Evolutionary conservation across 1,140 invertebrate species (phyloP).

Genomic region (Sycophaga agraensis): DNA sequence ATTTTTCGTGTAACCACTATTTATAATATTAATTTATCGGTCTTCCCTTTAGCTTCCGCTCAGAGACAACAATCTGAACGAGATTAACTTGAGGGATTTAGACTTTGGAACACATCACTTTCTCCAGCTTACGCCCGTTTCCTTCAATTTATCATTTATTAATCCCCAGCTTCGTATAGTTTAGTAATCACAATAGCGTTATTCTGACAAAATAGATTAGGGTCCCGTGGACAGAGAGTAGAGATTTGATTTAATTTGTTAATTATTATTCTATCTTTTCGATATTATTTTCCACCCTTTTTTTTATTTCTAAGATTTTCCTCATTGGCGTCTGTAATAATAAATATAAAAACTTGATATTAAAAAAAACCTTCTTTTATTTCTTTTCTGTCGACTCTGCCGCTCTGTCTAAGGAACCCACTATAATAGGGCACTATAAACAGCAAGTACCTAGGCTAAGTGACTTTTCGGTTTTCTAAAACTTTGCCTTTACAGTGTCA

Average conservation of each 20-base stretch:
- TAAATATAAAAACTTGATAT: no score
- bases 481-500: conserved; percentile 39
- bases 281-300: neutral
- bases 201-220: conserved; percentile 60
- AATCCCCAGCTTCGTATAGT: conserved; percentile 50
- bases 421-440: conserved; percentile 60
- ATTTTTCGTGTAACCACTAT: conserved; percentile 29
- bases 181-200: conserved; percentile 59
- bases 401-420: conserved; percentile 54
- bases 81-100: neutral
- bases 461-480: conserved; percentile 54
- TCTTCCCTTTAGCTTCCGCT: conserved; percentile 1
- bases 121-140: conserved; percentile 12
- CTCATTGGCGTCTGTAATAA: no score
- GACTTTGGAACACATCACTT: neutral
- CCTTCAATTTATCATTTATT: conserved; percentile 37
- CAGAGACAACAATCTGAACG: neutral
- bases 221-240: conserved; percentile 52
- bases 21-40: no score
- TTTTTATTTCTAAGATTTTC: conserved; percentile 8
- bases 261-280: neutral
- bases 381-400: conserved; percentile 38
- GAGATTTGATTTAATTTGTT: conserved; percentile 33
- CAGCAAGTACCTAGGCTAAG: conserved; percentile 57
- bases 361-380: no score